Evolutionary conservation across 2,888 invertebrate genomes (phyloP), one percentile per base, ranked within the genome.

Genomic region (Julus scandinavius): DNA sequence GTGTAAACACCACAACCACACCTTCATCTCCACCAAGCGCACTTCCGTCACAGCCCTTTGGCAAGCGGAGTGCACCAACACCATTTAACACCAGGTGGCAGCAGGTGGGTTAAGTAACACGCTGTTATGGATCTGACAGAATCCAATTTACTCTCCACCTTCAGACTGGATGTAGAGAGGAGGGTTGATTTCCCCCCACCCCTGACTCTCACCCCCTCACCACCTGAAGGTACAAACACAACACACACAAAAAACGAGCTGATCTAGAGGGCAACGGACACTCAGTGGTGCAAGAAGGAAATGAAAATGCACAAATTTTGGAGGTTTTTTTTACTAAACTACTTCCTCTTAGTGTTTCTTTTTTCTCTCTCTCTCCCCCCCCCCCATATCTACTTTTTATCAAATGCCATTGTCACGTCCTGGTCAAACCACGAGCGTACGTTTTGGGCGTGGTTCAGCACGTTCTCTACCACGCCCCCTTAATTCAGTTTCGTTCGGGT

Each of bases 211-310:
- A 54, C 54, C 54, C 54, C 54, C 54, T 2, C 54, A 15, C 54
- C 54, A 3, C 13, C 13, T 4, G 54, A 15, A 11, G 54, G 13
- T 15, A 15, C 4, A 11, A 15, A 4, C 54, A 15, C 54, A n/a
- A n/a, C n/a, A n/a, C n/a, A n/a, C n/a, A n/a, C 54, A 54, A 54
- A 54, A 58, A 58, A 15, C 17, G 1, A 5, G 17, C 15, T n/a
- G n/a, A 45, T 45, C 58, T 17, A 58, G 58, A n/a, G 58, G 58
- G 58, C 58, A 54, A 58, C 58, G 58, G 58, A 58, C 58, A n/a
- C n/a, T 58, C 58, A 58, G 58, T 17, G 58, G 58, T 58, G 58
- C 58, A 58, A 58, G 58, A n/a, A 58, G 58, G 58, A 58, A 58
- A 58, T 58, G 58, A 58, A 58, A 58, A n/a, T 58, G 58, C 58